Evolutionary conservation across 2,888 invertebrate genomes (phyloP).

Genomic region (Meandrusa payeni): DNA sequence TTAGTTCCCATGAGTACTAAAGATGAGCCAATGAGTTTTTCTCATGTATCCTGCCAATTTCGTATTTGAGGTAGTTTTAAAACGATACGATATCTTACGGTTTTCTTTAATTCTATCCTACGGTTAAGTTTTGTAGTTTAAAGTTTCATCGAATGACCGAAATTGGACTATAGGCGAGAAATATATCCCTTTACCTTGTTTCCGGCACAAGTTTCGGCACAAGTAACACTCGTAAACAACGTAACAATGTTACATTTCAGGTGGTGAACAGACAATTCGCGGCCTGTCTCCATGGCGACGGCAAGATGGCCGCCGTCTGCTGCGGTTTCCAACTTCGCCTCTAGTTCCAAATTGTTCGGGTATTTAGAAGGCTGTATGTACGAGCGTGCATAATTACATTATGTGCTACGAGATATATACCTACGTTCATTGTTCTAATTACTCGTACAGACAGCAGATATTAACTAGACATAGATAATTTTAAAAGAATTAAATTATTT

Average conservation of each 20-base stretch:
- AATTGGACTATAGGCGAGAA: constrained; percentile 2
- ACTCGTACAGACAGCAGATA: constrained; percentile 55
- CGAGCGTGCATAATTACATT: constrained; percentile 74
- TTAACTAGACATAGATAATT: no score
- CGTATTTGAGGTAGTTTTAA: no score
- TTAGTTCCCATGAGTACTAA: no score
- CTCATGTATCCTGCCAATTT: no score
- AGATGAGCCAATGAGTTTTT: no score
- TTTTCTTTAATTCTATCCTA: background rate
- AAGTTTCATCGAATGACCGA: constrained; percentile 2
- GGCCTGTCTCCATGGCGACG: constrained; percentile 67
- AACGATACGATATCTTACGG: background rate
- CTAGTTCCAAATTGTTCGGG: constrained; percentile 78
- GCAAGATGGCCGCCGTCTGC: constrained; percentile 75
- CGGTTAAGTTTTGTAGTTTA: background rate
- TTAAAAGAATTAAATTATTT: no score
- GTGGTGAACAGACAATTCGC: constrained; percentile 68
- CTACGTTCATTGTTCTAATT: constrained; percentile 64
- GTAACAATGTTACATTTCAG: constrained; percentile 65
- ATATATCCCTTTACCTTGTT: background rate
- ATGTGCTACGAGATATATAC: constrained; percentile 68
- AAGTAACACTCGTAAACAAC: constrained; percentile 51
- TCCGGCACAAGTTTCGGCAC: constrained; percentile 27
- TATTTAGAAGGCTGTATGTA: constrained; percentile 72
- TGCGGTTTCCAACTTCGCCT: constrained; percentile 75